Evolutionary conservation across 1,140 invertebrate species (phyloP), one percentile per base, ranked within the genome.

Genomic region (Hyles vespertilio): DNA sequence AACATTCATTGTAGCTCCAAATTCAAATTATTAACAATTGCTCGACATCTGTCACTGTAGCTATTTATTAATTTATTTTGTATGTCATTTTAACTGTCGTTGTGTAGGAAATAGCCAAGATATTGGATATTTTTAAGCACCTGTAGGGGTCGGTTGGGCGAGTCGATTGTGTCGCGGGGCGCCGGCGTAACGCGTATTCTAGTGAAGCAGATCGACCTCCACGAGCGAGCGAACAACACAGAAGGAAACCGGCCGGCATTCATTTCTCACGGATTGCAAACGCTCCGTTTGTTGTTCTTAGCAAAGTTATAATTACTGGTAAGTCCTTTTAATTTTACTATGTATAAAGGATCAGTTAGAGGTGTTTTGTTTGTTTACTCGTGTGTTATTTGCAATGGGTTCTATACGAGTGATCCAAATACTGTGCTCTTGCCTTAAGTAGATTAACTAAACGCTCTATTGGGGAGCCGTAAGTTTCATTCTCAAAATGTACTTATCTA

Each of bases 151-250:
- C 79, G 63, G 60, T 74, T 72, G 72, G 77, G 73, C 68, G 68
- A 74, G 76, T 83, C 74, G 48, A 77, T 78, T 74, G 59, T 72
- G 56, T 59, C 69, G 67, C 72, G 60, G 58, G 64, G 69, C 70
- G 72, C 72, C 72, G 72, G 78, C 74, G 70, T 77, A 71, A 67
- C 59, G 65, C 61, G 58, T 65, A 69, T 61, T 71, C 72, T 68
- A 77, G 72, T 84, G 75, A 83, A 84, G 78, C 79, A 75, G 70
- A 86, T 81, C 79, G 74, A 81, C 78, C 77, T 79, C 72, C 67
- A 72, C 77, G 63, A 74, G 69, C 70, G 67, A 74, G 59, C 75
- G 69, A 68, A 56, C 65, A 63, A 74, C 72, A 22, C 22, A 74
- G 70, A 67, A 56, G 67, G 65, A 76, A 67, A 79, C 77, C 78